Conservation (phyloP, 1,140 invertebrate genomes). For the Stegodyphus mimosarum region DNA sequence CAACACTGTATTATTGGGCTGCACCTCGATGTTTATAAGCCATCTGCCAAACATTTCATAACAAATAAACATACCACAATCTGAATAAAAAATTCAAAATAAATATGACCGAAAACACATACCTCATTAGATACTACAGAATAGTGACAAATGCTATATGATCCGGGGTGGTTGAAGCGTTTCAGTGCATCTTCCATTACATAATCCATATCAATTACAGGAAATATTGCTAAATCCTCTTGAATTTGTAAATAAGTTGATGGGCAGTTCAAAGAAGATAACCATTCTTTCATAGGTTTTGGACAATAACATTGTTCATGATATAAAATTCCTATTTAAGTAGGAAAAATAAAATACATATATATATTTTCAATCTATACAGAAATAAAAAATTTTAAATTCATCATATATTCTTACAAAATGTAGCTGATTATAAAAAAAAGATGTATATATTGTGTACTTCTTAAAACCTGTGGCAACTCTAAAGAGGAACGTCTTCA, state of each 20-base stretch:
- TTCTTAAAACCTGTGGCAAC: too few species aligned
- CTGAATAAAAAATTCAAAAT: constrained; percentile 13
- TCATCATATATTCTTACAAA: too few species aligned
- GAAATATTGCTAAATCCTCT: constrained; percentile 79
- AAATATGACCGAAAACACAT: constrained; percentile 53
- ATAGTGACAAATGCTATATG: constrained; percentile 91
- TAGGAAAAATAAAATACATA: constrained; percentile 63
- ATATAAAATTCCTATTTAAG: constrained; percentile 71
- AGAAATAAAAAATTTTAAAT: too few species aligned
- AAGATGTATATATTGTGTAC: too few species aligned
- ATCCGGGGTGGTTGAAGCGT: constrained; percentile 78
- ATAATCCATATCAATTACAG: constrained; percentile 78
- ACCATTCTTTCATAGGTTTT: constrained; percentile 75
- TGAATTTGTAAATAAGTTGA: constrained; percentile 77
- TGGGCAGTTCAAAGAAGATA: constrained; percentile 65
- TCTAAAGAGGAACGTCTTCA: too few species aligned
- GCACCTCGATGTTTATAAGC: too few species aligned
- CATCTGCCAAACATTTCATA: too few species aligned
- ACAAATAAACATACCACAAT: not conserved
- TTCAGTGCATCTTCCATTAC: constrained; percentile 75
- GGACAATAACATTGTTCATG: constrained; percentile 90
- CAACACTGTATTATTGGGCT: too few species aligned
- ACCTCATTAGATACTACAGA: constrained; percentile 85
- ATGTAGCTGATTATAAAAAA: too few species aligned
- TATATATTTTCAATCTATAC: too few species aligned